Percentiles rank a stretch among this genome's conserved stretches.
Conservation (phyloP, 2,888 invertebrate genomes). For the Pinctada fucata region DNA sequence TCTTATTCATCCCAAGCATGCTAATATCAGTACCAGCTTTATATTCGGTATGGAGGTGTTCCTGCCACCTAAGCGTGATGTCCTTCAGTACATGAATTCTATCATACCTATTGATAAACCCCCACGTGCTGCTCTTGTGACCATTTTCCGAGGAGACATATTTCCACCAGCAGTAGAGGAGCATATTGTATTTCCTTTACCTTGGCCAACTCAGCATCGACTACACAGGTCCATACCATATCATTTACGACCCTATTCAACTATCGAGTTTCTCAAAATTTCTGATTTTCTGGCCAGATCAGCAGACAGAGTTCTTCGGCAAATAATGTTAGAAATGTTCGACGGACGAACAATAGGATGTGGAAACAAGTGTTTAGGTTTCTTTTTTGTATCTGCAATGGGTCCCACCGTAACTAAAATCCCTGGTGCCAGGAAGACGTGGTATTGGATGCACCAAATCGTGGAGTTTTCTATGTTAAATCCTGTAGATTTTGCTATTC, state of each 20-base stretch:
- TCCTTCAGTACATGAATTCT: conserved; percentile 46
- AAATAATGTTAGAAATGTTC: conserved; percentile 61
- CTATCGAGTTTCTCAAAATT: conserved; percentile 41
- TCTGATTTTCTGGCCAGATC: conserved; percentile 21
- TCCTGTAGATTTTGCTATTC: conserved; percentile 56
- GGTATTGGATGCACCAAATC: conserved; percentile 48
- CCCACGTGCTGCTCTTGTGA: conserved; percentile 56
- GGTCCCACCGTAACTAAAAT: conserved; percentile 29
- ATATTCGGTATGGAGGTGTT: conserved; percentile 44
- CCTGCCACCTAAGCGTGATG: conserved; percentile 49
- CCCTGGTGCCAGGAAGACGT: conserved; percentile 41
- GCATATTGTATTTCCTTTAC: conserved; percentile 58
- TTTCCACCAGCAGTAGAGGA: conserved; percentile 58
- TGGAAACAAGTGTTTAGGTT: conserved; percentile 40
- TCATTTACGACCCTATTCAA: conserved; percentile 40
- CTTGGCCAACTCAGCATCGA: conserved; percentile 43
- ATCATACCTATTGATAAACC: conserved; percentile 44
- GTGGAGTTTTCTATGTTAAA: conserved; percentile 54
- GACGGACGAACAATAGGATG: conserved; percentile 51
- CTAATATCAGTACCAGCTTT: conserved; percentile 35
- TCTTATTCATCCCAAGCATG: conserved; percentile 30
- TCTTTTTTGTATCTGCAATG: conserved; percentile 33
- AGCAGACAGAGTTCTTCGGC: conserved; percentile 44
- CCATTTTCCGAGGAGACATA: conserved; percentile 62
- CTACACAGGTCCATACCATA: conserved; percentile 49